These are phyloP conservation scores for Diadegma fenestrale DNA, from an alignment of 2,888 invertebrate genomes.

Conservation along the genomic window DNA sequence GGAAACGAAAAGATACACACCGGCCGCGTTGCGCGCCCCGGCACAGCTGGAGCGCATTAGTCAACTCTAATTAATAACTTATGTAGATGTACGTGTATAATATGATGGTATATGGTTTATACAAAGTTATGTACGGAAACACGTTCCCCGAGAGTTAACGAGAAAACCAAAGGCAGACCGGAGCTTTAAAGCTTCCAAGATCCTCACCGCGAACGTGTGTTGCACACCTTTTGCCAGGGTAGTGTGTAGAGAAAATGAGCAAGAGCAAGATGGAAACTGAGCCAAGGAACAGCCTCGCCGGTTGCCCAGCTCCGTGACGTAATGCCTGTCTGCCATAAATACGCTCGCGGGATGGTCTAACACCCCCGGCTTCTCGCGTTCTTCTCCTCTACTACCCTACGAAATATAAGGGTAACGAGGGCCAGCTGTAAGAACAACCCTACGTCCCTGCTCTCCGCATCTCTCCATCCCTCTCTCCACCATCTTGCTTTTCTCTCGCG, in stretches of 20 bases:
- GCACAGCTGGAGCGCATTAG: constrained; percentile 84
- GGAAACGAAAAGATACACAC: constrained; percentile 61
- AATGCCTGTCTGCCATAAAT: constrained; percentile 71
- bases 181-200: constrained; percentile 70
- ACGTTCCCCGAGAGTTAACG: constrained; percentile 62
- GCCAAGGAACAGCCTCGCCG: constrained; percentile 63
- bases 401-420: constrained; percentile 71
- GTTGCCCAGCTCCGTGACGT: constrained; percentile 63
- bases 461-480: constrained; percentile 42
- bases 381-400: constrained; percentile 50
- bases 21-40: constrained; percentile 63
- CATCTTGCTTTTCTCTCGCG: constrained; percentile 57
- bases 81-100: constrained; percentile 72
- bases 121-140: constrained; percentile 47
- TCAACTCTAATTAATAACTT: constrained; percentile 84
- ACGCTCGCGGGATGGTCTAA: constrained; percentile 68
- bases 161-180: constrained; percentile 68
- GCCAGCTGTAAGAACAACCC: constrained; percentile 69
- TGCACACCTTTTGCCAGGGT: constrained; percentile 64
- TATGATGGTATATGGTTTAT: constrained; percentile 57
- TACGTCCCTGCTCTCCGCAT: constrained; percentile 28
- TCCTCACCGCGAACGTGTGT: constrained; percentile 61
- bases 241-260: constrained; percentile 48
- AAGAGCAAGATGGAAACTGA: constrained; percentile 67
- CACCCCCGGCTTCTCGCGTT: constrained; percentile 66